Conservation (phyloP, 30 jellyfish, hydroid and myxozoan species). For the Pelagia noctiluca region DNA sequence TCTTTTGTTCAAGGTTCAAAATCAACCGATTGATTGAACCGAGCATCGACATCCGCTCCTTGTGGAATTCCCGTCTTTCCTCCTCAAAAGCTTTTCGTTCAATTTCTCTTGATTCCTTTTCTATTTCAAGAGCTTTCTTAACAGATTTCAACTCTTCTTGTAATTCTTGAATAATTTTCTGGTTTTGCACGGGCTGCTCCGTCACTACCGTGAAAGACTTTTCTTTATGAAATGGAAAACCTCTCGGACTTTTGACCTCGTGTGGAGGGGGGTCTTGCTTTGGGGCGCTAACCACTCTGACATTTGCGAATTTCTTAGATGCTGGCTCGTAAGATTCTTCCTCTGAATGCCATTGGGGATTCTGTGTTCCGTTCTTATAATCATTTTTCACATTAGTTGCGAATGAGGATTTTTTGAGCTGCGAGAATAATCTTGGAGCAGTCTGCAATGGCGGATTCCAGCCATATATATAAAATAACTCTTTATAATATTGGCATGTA, state of each 20-base stretch:
- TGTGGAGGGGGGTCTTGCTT: conserved; percentile 10
- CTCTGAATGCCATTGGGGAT: not conserved
- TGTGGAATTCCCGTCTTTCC: conserved; percentile 63
- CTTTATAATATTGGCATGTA: conserved; percentile 65
- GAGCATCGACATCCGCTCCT: conserved; percentile 67
- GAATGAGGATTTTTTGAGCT: conserved; percentile 34
- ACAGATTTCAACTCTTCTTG: conserved; percentile 53
- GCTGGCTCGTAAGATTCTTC: conserved; percentile 53
- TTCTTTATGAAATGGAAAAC: conserved; percentile 31
- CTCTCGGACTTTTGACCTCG: not conserved
- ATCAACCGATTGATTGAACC: conserved; percentile 48
- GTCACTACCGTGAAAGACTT: not conserved
- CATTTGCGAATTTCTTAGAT: conserved; percentile 15
- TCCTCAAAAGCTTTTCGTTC: conserved; percentile 57
- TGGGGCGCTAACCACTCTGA: conserved; percentile 21
- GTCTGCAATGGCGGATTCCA: conserved; percentile 68
- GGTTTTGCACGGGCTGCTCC: conserved; percentile 9
- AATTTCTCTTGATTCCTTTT: conserved; percentile 45
- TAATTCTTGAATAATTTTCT: conserved; percentile 32
- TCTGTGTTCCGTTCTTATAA: conserved; percentile 15
- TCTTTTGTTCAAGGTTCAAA: conserved; percentile 52
- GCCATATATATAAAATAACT: conserved; percentile 62
- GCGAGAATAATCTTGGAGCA: conserved; percentile 43
- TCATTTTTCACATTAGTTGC: conserved; percentile 24
- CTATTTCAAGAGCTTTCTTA: conserved; percentile 24